A percentile compares a stretch with the other conserved stretches of the same genome.
Evolutionary conservation across 1,140 invertebrate species (phyloP).

Genomic region (Ceratosolen fusciceps): DNA sequence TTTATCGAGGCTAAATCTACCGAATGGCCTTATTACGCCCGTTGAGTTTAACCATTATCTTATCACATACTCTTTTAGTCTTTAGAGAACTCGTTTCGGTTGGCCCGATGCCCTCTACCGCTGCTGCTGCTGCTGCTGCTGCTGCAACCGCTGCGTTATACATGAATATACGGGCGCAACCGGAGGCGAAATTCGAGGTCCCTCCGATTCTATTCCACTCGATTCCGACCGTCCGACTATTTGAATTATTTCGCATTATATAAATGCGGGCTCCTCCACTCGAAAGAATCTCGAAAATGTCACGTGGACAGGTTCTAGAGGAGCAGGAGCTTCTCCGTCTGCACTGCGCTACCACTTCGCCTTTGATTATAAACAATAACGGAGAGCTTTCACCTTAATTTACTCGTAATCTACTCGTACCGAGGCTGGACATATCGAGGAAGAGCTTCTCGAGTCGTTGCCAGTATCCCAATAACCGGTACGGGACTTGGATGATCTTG

Average conservation of each 20-base stretch:
- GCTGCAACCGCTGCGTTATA: too few species aligned
- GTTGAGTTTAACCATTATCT: slow-evolving; percentile 6
- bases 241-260: slow-evolving; percentile 31
- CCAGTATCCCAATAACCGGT: too few species aligned
- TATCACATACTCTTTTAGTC: not conserved
- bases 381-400: too few species aligned
- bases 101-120: too few species aligned
- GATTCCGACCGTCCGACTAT: not conserved
- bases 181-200: not conserved
- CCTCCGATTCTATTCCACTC: not conserved
- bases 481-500: too few species aligned
- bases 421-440: too few species aligned
- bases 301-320: not conserved
- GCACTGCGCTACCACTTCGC: too few species aligned
- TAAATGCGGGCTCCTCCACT: not conserved
- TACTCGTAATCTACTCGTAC: too few species aligned
- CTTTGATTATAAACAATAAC: too few species aligned
- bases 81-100: not conserved
- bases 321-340: not conserved
- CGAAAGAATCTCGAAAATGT: slow-evolving; percentile 30
- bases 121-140: not conserved
- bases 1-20: slow-evolving; percentile 16
- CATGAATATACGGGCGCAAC: not conserved
- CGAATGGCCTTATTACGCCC: not conserved
- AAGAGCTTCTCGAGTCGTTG: too few species aligned